Percentiles rank a stretch among this genome's conserved stretches.
Evolutionary conservation across 2,113 vertebrate genomes (phyloP).

Genomic region (Nycticryphes semicollaris): DNA sequence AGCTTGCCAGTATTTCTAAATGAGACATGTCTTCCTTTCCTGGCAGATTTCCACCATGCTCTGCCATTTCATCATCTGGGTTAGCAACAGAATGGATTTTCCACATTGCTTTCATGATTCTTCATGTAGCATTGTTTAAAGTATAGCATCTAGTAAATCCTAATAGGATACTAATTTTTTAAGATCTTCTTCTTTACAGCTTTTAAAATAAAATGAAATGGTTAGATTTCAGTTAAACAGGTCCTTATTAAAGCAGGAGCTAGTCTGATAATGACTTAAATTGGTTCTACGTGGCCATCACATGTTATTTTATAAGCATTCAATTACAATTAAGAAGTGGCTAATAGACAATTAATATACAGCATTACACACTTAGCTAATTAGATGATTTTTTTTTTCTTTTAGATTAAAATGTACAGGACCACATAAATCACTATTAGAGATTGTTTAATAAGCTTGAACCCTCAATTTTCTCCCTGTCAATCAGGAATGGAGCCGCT

Average conservation of each 20-base stretch:
- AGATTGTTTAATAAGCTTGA: constrained; percentile 31
- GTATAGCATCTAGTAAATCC: background rate
- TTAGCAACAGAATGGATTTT: background rate
- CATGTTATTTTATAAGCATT: constrained; percentile 61
- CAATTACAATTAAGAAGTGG: constrained; percentile 57
- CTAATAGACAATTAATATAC: constrained; percentile 65
- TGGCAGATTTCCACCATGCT: background rate
- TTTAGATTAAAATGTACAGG: constrained; percentile 55
- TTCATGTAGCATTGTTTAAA: background rate
- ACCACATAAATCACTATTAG: constrained; percentile 61
- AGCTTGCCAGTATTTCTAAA: background rate
- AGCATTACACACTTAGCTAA: constrained; percentile 59
- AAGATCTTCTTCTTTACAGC: background rate
- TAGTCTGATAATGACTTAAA: constrained; percentile 33
- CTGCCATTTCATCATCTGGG: background rate
- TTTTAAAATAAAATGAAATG: background rate
- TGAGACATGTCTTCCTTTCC: background rate
- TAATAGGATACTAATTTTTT: background rate
- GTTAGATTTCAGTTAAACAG: background rate
- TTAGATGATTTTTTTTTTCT: constrained; percentile 49
- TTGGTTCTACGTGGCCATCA: constrained; percentile 39
- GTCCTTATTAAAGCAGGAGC: constrained; percentile 19
- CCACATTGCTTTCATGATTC: background rate
- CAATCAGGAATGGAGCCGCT: background rate
- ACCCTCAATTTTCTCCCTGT: constrained; percentile 28